A percentile compares a stretch with the other conserved stretches of the same genome.
These are phyloP conservation scores for Invenusta paracnida DNA, from an alignment of 2,888 invertebrate species.

Conservation along the genomic window DNA sequence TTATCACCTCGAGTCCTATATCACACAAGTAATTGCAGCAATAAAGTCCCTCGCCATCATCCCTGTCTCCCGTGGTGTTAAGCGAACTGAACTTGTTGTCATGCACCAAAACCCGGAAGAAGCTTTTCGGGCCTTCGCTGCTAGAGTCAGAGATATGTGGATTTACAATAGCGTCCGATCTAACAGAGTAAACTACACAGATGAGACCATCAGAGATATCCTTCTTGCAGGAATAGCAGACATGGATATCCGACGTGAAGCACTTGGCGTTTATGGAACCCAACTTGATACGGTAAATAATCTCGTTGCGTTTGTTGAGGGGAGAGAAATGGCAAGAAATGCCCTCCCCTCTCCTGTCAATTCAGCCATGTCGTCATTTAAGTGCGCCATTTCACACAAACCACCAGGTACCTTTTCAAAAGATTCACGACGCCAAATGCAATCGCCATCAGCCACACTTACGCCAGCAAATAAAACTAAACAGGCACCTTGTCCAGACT, in stretches of 20 bases:
- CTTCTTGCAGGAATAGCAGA: neutral
- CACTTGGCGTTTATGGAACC: neutral
- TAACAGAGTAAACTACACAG: neutral
- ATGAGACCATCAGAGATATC: neutral
- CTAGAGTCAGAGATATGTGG: no score
- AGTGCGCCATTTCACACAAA: neutral
- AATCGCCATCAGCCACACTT: neutral
- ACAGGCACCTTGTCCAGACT: neutral
- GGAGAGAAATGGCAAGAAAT: neutral
- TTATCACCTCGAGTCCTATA: neutral
- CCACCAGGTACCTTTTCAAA: neutral
- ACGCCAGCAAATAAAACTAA: neutral
- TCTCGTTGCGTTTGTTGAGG: neutral
- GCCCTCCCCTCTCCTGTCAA: neutral
- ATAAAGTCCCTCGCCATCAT: conserved; percentile 4
- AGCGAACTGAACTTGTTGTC: neutral
- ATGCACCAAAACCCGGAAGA: neutral
- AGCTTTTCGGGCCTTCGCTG: neutral
- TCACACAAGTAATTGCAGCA: conserved; percentile 15
- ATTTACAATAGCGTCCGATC: neutral
- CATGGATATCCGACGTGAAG: neutral
- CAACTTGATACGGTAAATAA: neutral
- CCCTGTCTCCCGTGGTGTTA: conserved; percentile 9
- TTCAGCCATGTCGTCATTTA: neutral
- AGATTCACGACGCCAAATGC: neutral